These are phyloP conservation scores for Parus major DNA, from an alignment of 2,113 vertebrate species.

Conservation along the genomic window DNA sequence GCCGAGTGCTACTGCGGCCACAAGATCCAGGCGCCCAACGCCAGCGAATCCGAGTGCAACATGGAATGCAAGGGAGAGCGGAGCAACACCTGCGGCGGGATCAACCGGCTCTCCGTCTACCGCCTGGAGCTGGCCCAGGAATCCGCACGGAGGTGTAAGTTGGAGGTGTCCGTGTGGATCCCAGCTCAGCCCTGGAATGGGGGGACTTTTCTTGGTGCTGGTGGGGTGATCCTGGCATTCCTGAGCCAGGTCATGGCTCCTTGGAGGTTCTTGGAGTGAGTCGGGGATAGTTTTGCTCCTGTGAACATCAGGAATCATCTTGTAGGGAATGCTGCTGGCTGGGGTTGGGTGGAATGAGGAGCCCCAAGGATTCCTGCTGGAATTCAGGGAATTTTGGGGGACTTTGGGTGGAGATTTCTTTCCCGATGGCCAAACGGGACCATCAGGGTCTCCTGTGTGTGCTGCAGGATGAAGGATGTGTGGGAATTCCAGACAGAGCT, in stretches of 20 bases:
- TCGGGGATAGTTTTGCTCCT: accelerated
- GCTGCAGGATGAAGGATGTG: background rate
- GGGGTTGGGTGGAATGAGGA: background rate
- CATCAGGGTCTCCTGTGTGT: accelerated
- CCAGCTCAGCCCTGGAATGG: accelerated
- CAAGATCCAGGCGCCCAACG: constrained; percentile 88
- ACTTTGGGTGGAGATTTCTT: background rate
- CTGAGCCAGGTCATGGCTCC: accelerated
- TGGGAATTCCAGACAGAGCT: background rate
- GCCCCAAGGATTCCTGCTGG: accelerated
- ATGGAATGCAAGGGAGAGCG: constrained; percentile 96
- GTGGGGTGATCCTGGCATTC: accelerated
- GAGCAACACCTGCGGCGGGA: constrained; percentile 86
- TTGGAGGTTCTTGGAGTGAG: background rate
- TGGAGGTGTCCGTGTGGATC: accelerated
- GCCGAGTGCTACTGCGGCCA: constrained; percentile 97
- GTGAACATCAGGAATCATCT: accelerated
- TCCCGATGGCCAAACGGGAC: background rate
- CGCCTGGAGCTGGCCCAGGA: constrained; percentile 95
- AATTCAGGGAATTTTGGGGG: background rate
- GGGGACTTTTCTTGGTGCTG: accelerated
- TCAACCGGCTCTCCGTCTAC: constrained; percentile 92
- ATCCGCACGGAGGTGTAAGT: constrained; percentile 88
- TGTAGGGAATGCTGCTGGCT: background rate
- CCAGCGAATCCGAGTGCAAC: constrained; percentile 87